Conservation (phyloP, 2,797 vertebrate species). For the Chloroceryle amazona region DNA sequence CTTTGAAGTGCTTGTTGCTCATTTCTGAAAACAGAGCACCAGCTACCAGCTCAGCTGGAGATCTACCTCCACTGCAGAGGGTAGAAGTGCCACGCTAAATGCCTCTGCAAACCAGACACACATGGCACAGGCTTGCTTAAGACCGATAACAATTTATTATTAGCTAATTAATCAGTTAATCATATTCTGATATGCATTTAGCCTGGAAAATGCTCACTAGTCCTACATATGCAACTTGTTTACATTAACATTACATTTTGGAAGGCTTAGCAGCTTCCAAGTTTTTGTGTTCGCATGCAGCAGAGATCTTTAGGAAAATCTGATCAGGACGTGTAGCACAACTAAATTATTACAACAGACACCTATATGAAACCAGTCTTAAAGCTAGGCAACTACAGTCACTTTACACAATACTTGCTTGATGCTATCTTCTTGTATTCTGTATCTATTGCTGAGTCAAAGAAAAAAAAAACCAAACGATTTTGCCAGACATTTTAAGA, state of each 20-base stretch:
- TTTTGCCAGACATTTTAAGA: background rate
- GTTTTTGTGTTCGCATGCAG: background rate
- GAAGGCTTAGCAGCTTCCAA: background rate
- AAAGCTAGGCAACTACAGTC: background rate
- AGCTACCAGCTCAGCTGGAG: background rate
- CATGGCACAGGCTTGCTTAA: background rate
- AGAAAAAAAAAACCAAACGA: background rate
- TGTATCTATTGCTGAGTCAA: background rate
- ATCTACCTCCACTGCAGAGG: background rate
- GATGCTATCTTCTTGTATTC: background rate
- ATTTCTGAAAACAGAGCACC: background rate
- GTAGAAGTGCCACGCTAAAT: rapidly evolving
- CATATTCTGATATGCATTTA: background rate
- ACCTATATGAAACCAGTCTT: background rate
- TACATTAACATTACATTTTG: slow-evolving; percentile 22
- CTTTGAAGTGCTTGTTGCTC: background rate
- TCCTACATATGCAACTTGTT: background rate
- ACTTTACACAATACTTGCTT: background rate
- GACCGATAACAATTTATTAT: background rate
- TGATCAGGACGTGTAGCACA: background rate
- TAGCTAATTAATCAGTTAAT: background rate
- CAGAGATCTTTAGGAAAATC: background rate
- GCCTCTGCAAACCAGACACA: background rate
- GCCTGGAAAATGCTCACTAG: background rate
- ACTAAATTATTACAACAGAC: background rate